These are phyloP conservation scores for Tubulanus polymorphus DNA, from an alignment of 2,888 invertebrate genomes.

Conservation along the genomic window DNA sequence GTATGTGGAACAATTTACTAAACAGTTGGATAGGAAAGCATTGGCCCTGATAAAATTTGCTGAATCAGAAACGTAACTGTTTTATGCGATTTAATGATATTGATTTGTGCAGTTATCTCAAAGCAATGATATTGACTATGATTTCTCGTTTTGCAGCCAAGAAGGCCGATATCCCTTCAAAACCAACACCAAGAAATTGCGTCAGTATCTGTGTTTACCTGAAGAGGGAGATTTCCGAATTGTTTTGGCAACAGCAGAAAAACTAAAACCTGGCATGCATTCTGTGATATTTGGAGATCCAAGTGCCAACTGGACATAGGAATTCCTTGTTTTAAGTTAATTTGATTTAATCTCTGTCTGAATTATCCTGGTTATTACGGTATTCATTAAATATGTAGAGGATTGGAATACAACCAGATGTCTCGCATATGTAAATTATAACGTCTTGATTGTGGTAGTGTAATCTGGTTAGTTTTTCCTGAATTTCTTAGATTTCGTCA, in stretches of 20 bases:
- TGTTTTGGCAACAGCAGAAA: slow-evolving; percentile 41
- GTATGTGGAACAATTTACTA: slow-evolving; percentile 36
- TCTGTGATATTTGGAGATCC: slow-evolving; percentile 28
- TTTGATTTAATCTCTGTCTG: too few relatives aligned
- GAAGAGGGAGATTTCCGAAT: slow-evolving; percentile 42
- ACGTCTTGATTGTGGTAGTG: too few relatives aligned
- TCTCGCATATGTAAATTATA: too few relatives aligned
- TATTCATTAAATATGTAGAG: too few relatives aligned
- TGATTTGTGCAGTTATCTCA: background rate
- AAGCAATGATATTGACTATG: background rate
- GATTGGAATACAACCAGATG: too few relatives aligned
- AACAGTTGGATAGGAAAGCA: slow-evolving; percentile 36
- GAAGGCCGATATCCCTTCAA: slow-evolving; percentile 13
- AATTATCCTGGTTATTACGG: too few relatives aligned
- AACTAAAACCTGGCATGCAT: slow-evolving; percentile 41
- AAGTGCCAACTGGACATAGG: too few relatives aligned
- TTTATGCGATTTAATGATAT: background rate
- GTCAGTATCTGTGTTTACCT: slow-evolving; percentile 33
- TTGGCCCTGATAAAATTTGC: slow-evolving; percentile 41
- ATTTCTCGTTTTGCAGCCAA: slow-evolving; percentile 14
- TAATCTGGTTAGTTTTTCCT: too few relatives aligned
- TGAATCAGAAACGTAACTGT: slow-evolving; percentile 39
- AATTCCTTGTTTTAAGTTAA: too few relatives aligned
- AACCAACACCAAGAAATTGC: slow-evolving; percentile 26
- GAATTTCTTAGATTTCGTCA: too few relatives aligned